A percentile compares a stretch with the other conserved stretches of the same genome.
These are phyloP conservation scores for Rhagonycha lutea DNA, from an alignment of 2,888 invertebrate genomes.

Conservation along the genomic window DNA sequence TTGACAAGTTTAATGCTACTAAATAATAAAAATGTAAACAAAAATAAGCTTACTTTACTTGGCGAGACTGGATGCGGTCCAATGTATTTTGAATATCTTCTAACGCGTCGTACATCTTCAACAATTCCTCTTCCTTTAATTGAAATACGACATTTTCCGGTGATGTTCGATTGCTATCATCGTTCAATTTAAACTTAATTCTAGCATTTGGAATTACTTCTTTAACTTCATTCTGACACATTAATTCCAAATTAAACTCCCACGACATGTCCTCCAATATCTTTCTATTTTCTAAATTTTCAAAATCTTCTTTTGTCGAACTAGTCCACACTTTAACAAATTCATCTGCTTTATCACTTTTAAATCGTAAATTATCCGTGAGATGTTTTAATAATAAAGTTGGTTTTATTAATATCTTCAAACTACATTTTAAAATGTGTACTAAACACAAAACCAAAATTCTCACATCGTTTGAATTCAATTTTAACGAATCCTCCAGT, in stretches of 20 bases:
- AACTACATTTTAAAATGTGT: constrained; percentile 57
- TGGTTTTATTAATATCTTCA: constrained; percentile 60
- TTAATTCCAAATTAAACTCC: constrained; percentile 61
- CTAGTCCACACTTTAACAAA: constrained; percentile 61
- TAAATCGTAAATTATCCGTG: constrained; percentile 56
- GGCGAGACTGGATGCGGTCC: constrained; percentile 35
- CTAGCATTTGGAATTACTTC: constrained; percentile 56
- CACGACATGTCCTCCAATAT: constrained; percentile 60
- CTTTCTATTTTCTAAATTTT: constrained; percentile 55
- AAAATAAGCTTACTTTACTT: neutral
- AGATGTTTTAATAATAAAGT: constrained; percentile 58
- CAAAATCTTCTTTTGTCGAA: constrained; percentile 58
- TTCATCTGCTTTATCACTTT: constrained; percentile 59
- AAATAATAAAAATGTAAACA: neutral
- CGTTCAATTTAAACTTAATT: constrained; percentile 55
- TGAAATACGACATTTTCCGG: constrained; percentile 57
- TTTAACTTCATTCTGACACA: constrained; percentile 56
- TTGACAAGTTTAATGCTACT: neutral
- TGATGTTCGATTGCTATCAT: constrained; percentile 31
- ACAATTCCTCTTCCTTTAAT: constrained; percentile 58
- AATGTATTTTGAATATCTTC: constrained; percentile 58
- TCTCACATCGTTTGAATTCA: constrained; percentile 27
- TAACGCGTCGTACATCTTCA: constrained; percentile 58
- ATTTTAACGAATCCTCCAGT: constrained; percentile 39
- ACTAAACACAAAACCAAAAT: constrained; percentile 41